Conservation (phyloP, 2,113 vertebrate genomes). For the Platichthys flesus region DNA sequence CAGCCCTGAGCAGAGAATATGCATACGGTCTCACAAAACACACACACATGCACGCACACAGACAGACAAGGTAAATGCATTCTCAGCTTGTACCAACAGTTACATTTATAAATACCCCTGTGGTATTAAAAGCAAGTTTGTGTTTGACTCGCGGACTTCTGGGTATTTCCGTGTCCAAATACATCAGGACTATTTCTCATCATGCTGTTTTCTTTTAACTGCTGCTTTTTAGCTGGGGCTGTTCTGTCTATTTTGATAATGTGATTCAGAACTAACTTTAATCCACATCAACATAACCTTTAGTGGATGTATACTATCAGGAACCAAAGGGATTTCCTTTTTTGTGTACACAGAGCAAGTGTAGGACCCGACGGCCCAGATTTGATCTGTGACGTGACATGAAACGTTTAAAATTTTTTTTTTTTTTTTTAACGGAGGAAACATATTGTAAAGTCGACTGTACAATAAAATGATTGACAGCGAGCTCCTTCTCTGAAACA, state of each 20-base stretch:
- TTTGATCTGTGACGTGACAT: background rate
- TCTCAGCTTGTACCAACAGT: conserved; percentile 46
- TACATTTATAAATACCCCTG: conserved; percentile 58
- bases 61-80: conserved; percentile 47
- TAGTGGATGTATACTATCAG: no score
- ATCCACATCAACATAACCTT: background rate
- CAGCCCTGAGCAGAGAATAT: conserved; percentile 30
- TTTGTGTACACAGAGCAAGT: no score
- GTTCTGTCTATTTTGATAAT: conserved; percentile 7
- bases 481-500: background rate
- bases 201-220: conserved; percentile 15
- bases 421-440: background rate
- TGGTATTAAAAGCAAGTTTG: conserved; percentile 48
- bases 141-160: conserved; percentile 40
- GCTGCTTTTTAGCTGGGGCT: conserved; percentile 10
- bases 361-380: background rate
- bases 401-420: background rate
- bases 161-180: conserved; percentile 34
- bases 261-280: background rate
- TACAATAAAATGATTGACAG: background rate
- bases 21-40: conserved; percentile 5
- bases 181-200: conserved; percentile 28
- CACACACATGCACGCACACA: no score
- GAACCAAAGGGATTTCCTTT: background rate
- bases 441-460: background rate